Evolutionary conservation across 2,113 vertebrate species (phyloP), one percentile per base, ranked within the genome.

Genomic region (Naja naja): DNA sequence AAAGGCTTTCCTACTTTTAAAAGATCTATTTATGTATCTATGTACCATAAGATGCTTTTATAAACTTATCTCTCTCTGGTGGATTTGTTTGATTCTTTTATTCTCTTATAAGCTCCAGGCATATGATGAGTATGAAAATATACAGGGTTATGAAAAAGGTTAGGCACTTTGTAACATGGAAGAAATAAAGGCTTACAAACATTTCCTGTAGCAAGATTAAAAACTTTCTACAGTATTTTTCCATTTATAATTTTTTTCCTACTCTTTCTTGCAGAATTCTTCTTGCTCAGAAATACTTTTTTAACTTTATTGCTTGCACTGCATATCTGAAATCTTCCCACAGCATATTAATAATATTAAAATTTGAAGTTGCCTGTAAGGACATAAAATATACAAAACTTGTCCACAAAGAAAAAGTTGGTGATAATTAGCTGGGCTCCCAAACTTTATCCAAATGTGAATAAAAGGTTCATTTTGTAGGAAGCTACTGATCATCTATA

Each of bases 21-120:
- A 64, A 64, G 34, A 56, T 87, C 64, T 85, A 60, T 91, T 87
- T 91, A 87, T 91, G 85, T 87, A 60, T 23, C 47, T 93, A 47
- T 93, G 89, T 93, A 86, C 43, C 11, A 90, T 90, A 90, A 25
- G 23, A 87, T 90, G 45, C 81, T 93, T 93, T 93, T 90, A 90
- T 87, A 93, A 90, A 93, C 53, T 18, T 54, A 81, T 23, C 45
- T 85, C 30, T 43, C 22, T 90, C 74, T 86, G 88, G 74, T 34
- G 49, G n/a, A 34, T 90, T 85, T 53, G 81, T 30, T 14, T 47
- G 23, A 52, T 12, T 60, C 11, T 43, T 1, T 64, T 52, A n/a
- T 56, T 92, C 56, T 9, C 39, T 10, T 18, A 39, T 22, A 39
- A 6, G 30, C 22, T 53, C 56, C 1, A n/a, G 30, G n/a, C 11